These are phyloP conservation scores for Champsocephalus gunnari DNA, from an alignment of 2,797 vertebrate species.

Conservation along the genomic window DNA sequence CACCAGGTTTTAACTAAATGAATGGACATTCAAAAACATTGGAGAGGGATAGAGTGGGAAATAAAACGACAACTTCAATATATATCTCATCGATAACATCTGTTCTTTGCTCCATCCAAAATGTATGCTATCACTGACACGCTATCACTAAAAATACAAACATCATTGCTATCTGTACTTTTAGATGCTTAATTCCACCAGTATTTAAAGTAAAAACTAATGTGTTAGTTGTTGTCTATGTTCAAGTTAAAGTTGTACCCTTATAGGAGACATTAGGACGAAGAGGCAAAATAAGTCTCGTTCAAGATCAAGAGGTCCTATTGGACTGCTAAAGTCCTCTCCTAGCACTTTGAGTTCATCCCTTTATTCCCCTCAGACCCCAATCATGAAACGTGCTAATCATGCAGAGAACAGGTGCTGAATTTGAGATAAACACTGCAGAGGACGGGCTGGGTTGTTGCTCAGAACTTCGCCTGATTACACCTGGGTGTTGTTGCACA, in stretches of 20 bases:
- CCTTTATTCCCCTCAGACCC: conserved; percentile 46
- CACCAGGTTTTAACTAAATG: no score
- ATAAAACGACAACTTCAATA: no score
- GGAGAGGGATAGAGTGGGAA: no score
- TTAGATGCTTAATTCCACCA: conserved; percentile 1
- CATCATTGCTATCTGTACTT: no score
- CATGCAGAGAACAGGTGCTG: conserved; percentile 64
- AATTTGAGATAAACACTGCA: conserved; percentile 62
- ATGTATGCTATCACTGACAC: no score
- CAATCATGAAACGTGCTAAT: conserved; percentile 59
- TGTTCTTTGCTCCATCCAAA: no score
- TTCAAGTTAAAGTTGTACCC: neutral
- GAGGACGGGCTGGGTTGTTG: conserved; percentile 35
- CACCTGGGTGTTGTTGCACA: conserved; percentile 31
- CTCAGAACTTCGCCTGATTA: conserved; percentile 50
- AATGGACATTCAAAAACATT: no score
- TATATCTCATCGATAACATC: no score
- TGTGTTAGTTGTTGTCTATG: neutral
- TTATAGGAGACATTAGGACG: conserved; percentile 11
- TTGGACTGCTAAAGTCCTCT: conserved; percentile 50
- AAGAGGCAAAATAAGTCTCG: conserved; percentile 28
- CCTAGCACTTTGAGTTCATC: conserved; percentile 40
- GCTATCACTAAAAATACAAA: no score
- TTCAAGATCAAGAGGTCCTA: conserved; percentile 49
- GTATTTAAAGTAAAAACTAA: neutral